A percentile compares a stretch with the other conserved stretches of the same genome.
phyloP scores from a whole-genome alignment of 2,888 invertebrate species.

The Rhogogaster chlorosoma region DNA sequence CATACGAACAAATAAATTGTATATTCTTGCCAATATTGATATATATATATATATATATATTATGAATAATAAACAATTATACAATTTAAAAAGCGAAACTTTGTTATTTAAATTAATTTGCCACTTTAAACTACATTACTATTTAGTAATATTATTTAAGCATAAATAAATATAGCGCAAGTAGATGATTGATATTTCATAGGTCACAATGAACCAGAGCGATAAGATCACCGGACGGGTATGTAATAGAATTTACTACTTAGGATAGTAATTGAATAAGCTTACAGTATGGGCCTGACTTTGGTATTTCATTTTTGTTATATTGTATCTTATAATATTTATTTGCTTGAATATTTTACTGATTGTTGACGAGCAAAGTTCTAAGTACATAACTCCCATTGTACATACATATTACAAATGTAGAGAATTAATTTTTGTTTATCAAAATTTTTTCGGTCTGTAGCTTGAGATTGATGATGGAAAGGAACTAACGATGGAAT shows the following conservation, averaged over 20 bases:
- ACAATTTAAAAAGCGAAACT: slow-evolving; percentile 60
- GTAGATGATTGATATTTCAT: slow-evolving; percentile 29
- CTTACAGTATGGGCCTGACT: slow-evolving; percentile 75
- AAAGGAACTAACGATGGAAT: slow-evolving; percentile 93
- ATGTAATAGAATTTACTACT: slow-evolving; percentile 66
- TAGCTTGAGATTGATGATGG: slow-evolving; percentile 96
- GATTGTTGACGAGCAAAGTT: slow-evolving; percentile 42
- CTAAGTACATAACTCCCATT: slow-evolving; percentile 49
- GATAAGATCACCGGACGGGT: slow-evolving; percentile 65
- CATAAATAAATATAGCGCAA: slow-evolving; percentile 4
- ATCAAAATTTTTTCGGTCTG: slow-evolving; percentile 68
- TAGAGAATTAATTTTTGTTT: slow-evolving; percentile 51
- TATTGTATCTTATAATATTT: slow-evolving; percentile 28
- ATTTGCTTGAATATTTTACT: slow-evolving; percentile 35
- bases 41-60: slow-evolving; percentile 54
- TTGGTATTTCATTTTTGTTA: slow-evolving; percentile 18
- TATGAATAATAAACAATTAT: slow-evolving; percentile 71
- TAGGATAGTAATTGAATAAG: slow-evolving; percentile 53
- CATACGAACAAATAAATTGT: slow-evolving; percentile 68
- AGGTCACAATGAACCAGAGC: slow-evolving; percentile 51
- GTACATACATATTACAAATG: neutral
- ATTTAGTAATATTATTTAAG: neutral
- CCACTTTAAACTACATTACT: neutral
- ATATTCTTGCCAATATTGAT: slow-evolving; percentile 73
- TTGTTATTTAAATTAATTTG: slow-evolving; percentile 24